phyloP scores from a whole-genome alignment of 1,140 invertebrate species.

The Protaetia brevitarsis region DNA sequence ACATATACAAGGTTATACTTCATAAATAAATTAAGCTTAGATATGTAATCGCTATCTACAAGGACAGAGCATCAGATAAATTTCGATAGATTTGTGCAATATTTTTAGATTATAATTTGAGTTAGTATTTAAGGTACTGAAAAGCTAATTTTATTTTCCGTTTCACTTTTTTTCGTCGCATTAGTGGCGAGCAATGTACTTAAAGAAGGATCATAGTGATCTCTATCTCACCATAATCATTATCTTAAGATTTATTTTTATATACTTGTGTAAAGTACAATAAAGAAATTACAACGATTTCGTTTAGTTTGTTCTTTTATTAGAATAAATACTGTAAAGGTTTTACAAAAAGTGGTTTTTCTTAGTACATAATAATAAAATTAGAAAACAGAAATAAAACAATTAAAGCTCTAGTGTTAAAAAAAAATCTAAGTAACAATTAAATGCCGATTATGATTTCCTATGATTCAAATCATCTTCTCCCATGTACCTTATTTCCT shows the following conservation, averaged over 20 bases:
- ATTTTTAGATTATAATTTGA: neutral
- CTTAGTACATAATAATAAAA: no score
- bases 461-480: neutral
- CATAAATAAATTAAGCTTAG: no score
- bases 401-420: no score
- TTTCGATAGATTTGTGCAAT: neutral
- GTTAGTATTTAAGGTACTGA: neutral
- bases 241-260: neutral
- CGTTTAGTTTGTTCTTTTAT: no score
- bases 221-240: neutral
- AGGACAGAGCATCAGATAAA: neutral
- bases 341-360: no score
- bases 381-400: no score
- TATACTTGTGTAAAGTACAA: neutral
- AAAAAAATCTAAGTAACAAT: no score
- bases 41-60: no score
- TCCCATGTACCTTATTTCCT: neutral
- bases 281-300: neutral
- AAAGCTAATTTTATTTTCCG: neutral
- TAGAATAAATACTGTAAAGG: no score
- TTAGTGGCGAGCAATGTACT: neutral
- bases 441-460: neutral
- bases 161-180: neutral
- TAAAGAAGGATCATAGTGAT: neutral
- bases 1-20: no score